These are phyloP conservation scores for Apodemia duryi DNA, from an alignment of 2,888 invertebrate species.

Conservation along the genomic window DNA sequence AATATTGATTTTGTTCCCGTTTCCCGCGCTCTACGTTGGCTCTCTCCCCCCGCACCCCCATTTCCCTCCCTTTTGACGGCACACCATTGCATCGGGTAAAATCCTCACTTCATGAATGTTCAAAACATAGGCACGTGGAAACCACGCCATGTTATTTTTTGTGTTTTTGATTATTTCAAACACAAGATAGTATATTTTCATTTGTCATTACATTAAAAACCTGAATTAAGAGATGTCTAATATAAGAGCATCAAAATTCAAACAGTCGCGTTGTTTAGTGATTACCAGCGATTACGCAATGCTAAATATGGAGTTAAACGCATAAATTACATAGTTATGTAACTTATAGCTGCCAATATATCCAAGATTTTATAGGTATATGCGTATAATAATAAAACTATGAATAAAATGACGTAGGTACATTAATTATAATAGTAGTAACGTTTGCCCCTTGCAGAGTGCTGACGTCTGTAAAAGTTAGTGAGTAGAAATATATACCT, in stretches of 20 bases:
- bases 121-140: conserved; percentile 50
- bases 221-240: not conserved
- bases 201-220: not conserved
- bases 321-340: not conserved
- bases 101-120: conserved; percentile 37
- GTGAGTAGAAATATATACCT: not conserved
- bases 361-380: not conserved
- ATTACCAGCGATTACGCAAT: not conserved
- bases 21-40: conserved; percentile 41
- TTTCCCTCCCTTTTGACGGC: conserved; percentile 32
- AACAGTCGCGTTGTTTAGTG: not conserved
- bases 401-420: too few relatives aligned
- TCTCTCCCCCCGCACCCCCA: conserved; percentile 32
- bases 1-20: conserved; percentile 52
- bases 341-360: not conserved
- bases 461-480: not conserved
- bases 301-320: not conserved
- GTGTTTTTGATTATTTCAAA: conserved; percentile 5
- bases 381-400: too few relatives aligned
- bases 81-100: conserved; percentile 25
- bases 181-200: not conserved
- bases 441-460: not conserved
- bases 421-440: not conserved
- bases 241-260: not conserved
- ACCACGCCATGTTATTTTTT: conserved; percentile 28